These are phyloP conservation scores for Sesamia nonagrioides DNA, from an alignment of 1,140 invertebrate genomes.

Conservation along the genomic window DNA sequence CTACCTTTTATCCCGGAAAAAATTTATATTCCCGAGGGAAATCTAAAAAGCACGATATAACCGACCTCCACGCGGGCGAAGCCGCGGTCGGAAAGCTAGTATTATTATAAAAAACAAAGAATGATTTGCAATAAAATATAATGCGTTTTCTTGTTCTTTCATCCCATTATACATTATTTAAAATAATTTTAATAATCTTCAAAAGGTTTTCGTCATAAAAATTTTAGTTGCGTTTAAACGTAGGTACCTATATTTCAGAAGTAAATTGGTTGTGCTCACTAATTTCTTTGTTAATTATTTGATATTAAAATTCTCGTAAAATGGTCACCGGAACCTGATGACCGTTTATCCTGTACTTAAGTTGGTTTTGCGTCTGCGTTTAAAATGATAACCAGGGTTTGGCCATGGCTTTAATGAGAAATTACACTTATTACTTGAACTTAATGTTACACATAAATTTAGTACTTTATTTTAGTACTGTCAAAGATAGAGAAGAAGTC, in stretches of 20 bases:
- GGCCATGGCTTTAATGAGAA: too few species aligned
- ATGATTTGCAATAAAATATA: constrained; percentile 14
- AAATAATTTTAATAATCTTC: constrained; percentile 17
- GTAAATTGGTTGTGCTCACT: constrained; percentile 8
- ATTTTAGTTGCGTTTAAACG: constrained; percentile 28
- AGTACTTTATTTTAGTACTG: too few species aligned
- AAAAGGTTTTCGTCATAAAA: constrained; percentile 35
- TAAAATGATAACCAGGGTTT: neutral
- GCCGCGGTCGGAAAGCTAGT: too few species aligned
- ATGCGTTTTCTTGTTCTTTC: constrained; percentile 9
- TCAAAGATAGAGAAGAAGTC: too few species aligned
- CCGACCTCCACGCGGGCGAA: too few species aligned
- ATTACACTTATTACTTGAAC: neutral
- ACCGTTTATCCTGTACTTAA: constrained; percentile 4
- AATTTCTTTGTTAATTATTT: constrained; percentile 40
- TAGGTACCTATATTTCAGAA: constrained; percentile 27
- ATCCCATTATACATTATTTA: constrained; percentile 8
- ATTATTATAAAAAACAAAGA: neutral
- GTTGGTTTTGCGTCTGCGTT: neutral
- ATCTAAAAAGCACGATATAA: too few species aligned
- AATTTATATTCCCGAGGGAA: too few species aligned
- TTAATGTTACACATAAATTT: neutral
- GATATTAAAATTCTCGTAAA: constrained; percentile 22
- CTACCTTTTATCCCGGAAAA: too few species aligned
- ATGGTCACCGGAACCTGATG: neutral